Evolutionary conservation across 1,140 invertebrate genomes (phyloP).

Genomic region (Batillaria attramentaria): DNA sequence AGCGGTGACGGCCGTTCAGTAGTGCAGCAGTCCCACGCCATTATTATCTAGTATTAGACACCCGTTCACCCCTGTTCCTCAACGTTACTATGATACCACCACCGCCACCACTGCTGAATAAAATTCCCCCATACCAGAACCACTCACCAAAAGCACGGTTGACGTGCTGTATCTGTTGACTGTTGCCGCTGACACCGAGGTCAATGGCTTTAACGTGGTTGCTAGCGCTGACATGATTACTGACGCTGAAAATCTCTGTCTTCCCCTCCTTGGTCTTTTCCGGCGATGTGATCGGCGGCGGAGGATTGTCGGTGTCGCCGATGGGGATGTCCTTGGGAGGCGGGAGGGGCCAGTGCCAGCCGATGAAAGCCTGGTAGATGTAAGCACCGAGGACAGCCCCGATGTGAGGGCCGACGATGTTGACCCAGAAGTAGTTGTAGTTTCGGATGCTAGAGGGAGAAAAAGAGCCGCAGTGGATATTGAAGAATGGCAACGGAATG

Average conservation of each 20-base stretch:
- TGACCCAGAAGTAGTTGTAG: constrained; percentile 77
- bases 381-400: constrained; percentile 75
- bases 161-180: background rate
- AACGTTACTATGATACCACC: too few relatives aligned
- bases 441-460: constrained; percentile 62
- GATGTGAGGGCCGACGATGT: constrained; percentile 75
- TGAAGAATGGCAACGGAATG: background rate
- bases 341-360: constrained; percentile 72
- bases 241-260: too few relatives aligned
- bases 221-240: too few relatives aligned
- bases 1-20: too few relatives aligned
- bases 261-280: background rate
- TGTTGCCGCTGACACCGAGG: too few relatives aligned
- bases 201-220: too few relatives aligned
- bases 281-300: background rate
- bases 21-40: too few relatives aligned
- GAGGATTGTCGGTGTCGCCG: background rate
- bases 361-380: constrained; percentile 79
- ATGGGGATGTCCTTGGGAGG: background rate
- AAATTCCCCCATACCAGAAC: too few relatives aligned
- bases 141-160: constrained; percentile 6
- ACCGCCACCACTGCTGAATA: too few relatives aligned
- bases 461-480: background rate
- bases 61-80: too few relatives aligned
- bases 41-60: too few relatives aligned